Evolutionary conservation across 2,888 invertebrate genomes (phyloP).

Genomic region (Chrysotoxum bicinctum): DNA sequence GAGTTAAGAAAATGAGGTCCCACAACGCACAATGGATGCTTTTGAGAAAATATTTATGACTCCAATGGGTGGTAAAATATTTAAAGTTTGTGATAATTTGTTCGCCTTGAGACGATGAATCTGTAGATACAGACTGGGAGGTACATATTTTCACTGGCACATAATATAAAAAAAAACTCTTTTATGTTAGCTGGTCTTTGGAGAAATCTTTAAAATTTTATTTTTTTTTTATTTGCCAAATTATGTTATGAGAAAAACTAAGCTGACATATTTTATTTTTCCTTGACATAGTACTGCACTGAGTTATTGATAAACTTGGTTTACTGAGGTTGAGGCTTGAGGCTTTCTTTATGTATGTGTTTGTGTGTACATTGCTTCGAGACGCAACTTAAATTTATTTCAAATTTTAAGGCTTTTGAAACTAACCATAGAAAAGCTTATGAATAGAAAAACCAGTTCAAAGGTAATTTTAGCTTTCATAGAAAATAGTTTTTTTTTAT

Average conservation of each 20-base stretch:
- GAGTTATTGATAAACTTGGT: not conserved
- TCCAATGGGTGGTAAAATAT: conserved; percentile 39
- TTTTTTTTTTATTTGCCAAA: not conserved
- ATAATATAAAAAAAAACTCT: not conserved
- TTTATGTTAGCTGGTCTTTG: not conserved
- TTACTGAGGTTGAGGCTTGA: not conserved
- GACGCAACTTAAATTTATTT: too few relatives aligned
- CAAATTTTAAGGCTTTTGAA: too few relatives aligned
- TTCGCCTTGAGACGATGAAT: conserved; percentile 25
- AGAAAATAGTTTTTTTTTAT: too few relatives aligned
- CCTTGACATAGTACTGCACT: not conserved
- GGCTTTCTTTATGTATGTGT: not conserved
- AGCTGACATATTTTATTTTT: not conserved
- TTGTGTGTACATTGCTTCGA: too few relatives aligned
- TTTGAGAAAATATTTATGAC: conserved; percentile 50
- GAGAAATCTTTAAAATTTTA: not conserved
- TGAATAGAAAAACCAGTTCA: too few relatives aligned
- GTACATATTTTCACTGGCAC: not conserved
- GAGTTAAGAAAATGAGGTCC: conserved; percentile 8
- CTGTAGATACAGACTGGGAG: not conserved
- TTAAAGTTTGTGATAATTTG: conserved; percentile 31
- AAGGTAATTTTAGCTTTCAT: too few relatives aligned
- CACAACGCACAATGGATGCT: conserved; percentile 48
- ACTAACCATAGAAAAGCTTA: too few relatives aligned
- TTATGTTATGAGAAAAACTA: not conserved